These are phyloP conservation scores for Spodoptera litura DNA, from an alignment of 1,140 invertebrate genomes.

Conservation along the genomic window DNA sequence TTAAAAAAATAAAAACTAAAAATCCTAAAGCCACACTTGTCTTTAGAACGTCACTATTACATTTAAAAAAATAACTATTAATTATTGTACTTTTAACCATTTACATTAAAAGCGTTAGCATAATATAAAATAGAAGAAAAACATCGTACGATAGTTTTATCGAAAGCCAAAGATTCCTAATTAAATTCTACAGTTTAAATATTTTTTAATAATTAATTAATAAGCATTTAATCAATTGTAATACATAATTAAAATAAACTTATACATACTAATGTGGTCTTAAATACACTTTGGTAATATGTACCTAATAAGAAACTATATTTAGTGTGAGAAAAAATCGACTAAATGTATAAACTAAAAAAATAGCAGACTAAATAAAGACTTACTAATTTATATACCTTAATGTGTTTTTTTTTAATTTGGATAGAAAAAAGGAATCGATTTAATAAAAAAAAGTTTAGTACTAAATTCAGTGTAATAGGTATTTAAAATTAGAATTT, in stretches of 20 bases:
- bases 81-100: slow-evolving; percentile 44
- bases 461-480: slow-evolving; percentile 14
- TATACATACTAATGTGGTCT: slow-evolving; percentile 65
- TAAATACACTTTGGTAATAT: slow-evolving; percentile 84
- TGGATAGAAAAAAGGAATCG: neutral
- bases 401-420: slow-evolving; percentile 6
- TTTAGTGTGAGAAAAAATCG: slow-evolving; percentile 55
- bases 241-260: slow-evolving; percentile 45
- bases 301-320: slow-evolving; percentile 76
- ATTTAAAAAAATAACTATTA: neutral
- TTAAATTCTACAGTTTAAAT: slow-evolving; percentile 41
- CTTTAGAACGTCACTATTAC: slow-evolving; percentile 23
- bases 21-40: slow-evolving; percentile 20
- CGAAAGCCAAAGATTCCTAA: slow-evolving; percentile 43
- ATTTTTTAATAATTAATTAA: slow-evolving; percentile 42
- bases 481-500: slow-evolving; percentile 6
- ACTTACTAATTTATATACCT: slow-evolving; percentile 7
- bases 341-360: slow-evolving; percentile 25
- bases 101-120: slow-evolving; percentile 40
- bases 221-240: slow-evolving; percentile 47
- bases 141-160: slow-evolving; percentile 33
- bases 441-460: neutral
- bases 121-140: slow-evolving; percentile 27
- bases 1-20: neutral
- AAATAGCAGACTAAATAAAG: slow-evolving; percentile 18